Evolutionary conservation across 2,113 vertebrate genomes (phyloP), one percentile per base, ranked within the genome.

Genomic region (Charina bottae): DNA sequence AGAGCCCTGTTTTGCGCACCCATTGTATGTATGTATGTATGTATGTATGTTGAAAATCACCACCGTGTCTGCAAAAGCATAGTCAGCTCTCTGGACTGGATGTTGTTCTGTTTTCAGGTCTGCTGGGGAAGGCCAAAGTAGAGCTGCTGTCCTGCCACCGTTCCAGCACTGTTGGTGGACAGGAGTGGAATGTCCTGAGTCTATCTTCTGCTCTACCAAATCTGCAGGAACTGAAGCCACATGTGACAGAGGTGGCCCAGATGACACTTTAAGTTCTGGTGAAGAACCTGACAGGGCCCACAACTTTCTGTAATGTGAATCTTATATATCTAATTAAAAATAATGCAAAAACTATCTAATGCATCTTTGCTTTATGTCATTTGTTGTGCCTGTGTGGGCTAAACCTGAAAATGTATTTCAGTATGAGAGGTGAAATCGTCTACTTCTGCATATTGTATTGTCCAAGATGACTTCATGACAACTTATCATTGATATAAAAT

Each of bases 121-220:
- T 98, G 42, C 96, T 99, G 95, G 97, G 97, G 91, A 95, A 98
- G 87, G 97, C 93, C 0, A 97, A 97, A 4, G 93, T 97, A 49
- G 97, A 98, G 95, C 97, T 99, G 53, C 96, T 98, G 95, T 98
- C 97, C 21, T 99, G 98, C 95, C 98, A 98, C 93, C 97, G 97
- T 93, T 98, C 99, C 0, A 37, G 93, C 89, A 94, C 55, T 0
- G 93, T 95, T 8, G 90, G 91, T 0, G 98, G 97, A 58, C 98
- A 98, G 72, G 96, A 97, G 95, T 99, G 99, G 99, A 98, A 96
- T 0, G 42, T 98, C 6, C 95, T 98, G 94, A 98, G 98, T 85
- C 53, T 99, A 68, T 98, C 98, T 0, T 97, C 97, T 3, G 94
- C 95, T 0, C 95, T 98, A 62, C 91, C 87, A 26, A 97, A 97